Evolutionary conservation across 2,113 vertebrate genomes (phyloP), one percentile per base, ranked within the genome.

Genomic region (Salvelinus alpinus): DNA sequence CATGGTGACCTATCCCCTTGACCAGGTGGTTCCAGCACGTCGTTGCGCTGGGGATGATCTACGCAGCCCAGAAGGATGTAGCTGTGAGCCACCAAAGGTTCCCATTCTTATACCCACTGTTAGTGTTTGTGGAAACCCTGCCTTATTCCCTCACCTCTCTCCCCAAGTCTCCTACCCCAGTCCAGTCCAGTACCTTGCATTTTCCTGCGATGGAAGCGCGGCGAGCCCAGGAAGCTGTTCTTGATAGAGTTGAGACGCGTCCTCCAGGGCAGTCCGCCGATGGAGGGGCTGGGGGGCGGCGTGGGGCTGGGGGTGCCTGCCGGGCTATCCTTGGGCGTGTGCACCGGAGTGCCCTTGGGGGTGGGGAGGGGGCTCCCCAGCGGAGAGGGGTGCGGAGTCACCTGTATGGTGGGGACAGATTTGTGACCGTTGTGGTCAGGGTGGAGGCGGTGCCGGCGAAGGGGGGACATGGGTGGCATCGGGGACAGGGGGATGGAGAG

Each of bases 261-360:
- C 88, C 97, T 95, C 97, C 97, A 99, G 80, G 97, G 97, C 94
- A 98, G 93, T 31, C 97, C 97, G 51, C 97, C 97, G n/a, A 99
- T 96, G 77, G 97, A 98, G 84, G 97, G 97, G 90, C 97, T 98
- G 89, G 97, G 97, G 1, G 97, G 97, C 9, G 97, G 97, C 24
- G 97, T 99, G 67, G 97, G 96, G 90, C 95, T 98, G 86, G 97
- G 97, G 12, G 97, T 99, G 84, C 97, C 96, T 0, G 96, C 94
- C 3, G 97, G 97, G 92, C 97, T 99, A 93, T 99, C 96, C 95
- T 96, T 98, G 91, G 97, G 97, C 80, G 97, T 99, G 94, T 99
- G 97, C 87, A 96, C 96, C 8, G 97, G 97, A 80, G 97, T 99
- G 89, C 97, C 97, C 95, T 97, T 99, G 81, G 97, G 97, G 91